These are phyloP conservation scores for Eumerus sabulonum DNA, from an alignment of 2,888 invertebrate genomes.

Conservation along the genomic window DNA sequence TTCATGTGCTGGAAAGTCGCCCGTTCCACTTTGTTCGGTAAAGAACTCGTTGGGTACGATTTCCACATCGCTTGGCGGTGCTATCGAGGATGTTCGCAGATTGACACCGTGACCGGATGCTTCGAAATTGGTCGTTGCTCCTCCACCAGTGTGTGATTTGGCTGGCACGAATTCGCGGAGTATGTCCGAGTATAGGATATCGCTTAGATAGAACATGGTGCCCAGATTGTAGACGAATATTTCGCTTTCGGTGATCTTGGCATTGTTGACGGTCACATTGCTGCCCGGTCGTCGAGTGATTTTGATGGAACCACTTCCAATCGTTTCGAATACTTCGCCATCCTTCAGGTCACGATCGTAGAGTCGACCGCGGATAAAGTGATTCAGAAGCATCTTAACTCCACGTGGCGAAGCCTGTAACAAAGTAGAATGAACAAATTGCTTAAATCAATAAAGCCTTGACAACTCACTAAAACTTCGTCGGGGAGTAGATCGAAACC, in stretches of 20 bases:
- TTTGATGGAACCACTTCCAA: conserved; percentile 81
- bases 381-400: conserved; percentile 82
- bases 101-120: conserved; percentile 66
- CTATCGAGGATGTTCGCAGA: conserved; percentile 67
- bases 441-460: background rate
- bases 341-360: conserved; percentile 82
- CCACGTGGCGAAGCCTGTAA: conserved; percentile 81
- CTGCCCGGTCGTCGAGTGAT: conserved; percentile 79
- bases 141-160: conserved; percentile 69
- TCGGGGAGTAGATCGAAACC: conserved; percentile 82
- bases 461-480: conserved; percentile 78
- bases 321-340: conserved; percentile 80
- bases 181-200: conserved; percentile 80
- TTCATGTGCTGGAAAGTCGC: conserved; percentile 76
- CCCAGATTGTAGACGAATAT: conserved; percentile 84
- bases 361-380: conserved; percentile 82
- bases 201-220: conserved; percentile 83
- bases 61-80: conserved; percentile 76
- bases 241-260: conserved; percentile 82
- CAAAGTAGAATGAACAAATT: background rate
- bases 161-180: conserved; percentile 75
- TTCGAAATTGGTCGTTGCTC: conserved; percentile 71
- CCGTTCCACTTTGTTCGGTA: conserved; percentile 76
- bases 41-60: conserved; percentile 77
- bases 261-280: conserved; percentile 81